phyloP scores from a whole-genome alignment of 2,797 vertebrate genomes.

The Coregonus sp. region DNA sequence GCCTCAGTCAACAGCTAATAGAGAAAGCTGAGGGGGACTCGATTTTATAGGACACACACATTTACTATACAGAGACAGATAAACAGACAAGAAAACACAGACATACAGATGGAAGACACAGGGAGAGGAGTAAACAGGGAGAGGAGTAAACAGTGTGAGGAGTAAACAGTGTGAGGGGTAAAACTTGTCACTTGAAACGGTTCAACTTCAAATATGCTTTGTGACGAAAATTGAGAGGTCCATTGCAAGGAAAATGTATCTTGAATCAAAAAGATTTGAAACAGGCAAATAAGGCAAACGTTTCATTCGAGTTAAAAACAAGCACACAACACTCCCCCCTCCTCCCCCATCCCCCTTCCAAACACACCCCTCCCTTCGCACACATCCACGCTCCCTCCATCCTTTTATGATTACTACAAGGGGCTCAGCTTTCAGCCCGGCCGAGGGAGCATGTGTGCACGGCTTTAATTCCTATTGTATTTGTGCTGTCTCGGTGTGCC shows the following conservation, averaged over 20 bases:
- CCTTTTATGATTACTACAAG: constrained; percentile 76
- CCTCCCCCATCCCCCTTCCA: constrained; percentile 28
- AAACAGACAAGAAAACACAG: constrained; percentile 16
- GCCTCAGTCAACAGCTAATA: constrained; percentile 52
- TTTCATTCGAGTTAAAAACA: constrained; percentile 17
- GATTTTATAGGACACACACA: constrained; percentile 31
- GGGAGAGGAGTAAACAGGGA: too few species aligned
- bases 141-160: too few species aligned
- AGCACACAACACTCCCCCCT: constrained; percentile 1
- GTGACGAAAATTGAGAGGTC: background rate
- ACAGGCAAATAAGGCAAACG: constrained; percentile 20
- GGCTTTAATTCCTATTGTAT: constrained; percentile 83
- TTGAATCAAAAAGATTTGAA: background rate
- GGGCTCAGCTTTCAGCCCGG: constrained; percentile 78
- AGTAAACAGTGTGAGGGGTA: too few species aligned
- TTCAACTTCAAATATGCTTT: too few species aligned
- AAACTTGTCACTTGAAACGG: too few species aligned
- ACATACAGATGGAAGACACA: constrained; percentile 2
- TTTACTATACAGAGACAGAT: constrained; percentile 9
- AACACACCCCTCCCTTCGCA: constrained; percentile 46
- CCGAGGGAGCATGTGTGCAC: constrained; percentile 76
- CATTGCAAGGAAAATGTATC: background rate
- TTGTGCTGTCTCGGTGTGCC: constrained; percentile 73
- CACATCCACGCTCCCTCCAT: constrained; percentile 68
- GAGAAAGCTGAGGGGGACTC: constrained; percentile 42